Percentiles rank a stretch among this genome's conserved stretches.
phyloP scores from a whole-genome alignment of 92 coral and sea anemone species.

The Porites divaricata region DNA sequence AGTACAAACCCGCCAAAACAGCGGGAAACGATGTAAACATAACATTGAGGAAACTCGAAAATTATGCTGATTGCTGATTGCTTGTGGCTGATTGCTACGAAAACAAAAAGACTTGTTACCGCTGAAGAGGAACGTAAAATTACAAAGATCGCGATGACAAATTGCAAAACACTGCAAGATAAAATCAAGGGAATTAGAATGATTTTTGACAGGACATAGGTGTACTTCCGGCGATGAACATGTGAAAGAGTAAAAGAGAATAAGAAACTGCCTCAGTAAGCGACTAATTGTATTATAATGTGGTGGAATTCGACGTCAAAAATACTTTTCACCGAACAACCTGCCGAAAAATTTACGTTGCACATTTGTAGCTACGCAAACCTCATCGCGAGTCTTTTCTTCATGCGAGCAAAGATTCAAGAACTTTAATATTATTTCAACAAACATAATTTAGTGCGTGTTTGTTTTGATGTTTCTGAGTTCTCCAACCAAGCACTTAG shows the following conservation, averaged over 20 bases:
- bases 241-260: background rate
- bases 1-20: constrained; percentile 12
- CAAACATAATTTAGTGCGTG: constrained; percentile 3
- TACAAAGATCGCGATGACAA: background rate
- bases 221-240: constrained; percentile 11
- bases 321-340: background rate
- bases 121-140: constrained; percentile 14
- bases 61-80: background rate
- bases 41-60: background rate
- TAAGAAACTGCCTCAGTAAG: background rate
- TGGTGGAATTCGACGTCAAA: constrained; percentile 20
- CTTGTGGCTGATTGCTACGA: background rate
- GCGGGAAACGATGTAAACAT: constrained; percentile 13
- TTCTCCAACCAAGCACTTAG: background rate
- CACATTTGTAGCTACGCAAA: no score
- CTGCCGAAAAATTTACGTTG: constrained; percentile 8
- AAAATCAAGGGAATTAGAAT: background rate
- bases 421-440: background rate
- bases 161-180: background rate
- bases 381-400: background rate
- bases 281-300: background rate
- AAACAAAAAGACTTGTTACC: background rate
- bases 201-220: background rate
- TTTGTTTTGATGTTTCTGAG: constrained; percentile 6
- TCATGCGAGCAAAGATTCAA: background rate